These are phyloP conservation scores for Drosophila lowei DNA, from an alignment of 1,140 invertebrate genomes.

Conservation along the genomic window DNA sequence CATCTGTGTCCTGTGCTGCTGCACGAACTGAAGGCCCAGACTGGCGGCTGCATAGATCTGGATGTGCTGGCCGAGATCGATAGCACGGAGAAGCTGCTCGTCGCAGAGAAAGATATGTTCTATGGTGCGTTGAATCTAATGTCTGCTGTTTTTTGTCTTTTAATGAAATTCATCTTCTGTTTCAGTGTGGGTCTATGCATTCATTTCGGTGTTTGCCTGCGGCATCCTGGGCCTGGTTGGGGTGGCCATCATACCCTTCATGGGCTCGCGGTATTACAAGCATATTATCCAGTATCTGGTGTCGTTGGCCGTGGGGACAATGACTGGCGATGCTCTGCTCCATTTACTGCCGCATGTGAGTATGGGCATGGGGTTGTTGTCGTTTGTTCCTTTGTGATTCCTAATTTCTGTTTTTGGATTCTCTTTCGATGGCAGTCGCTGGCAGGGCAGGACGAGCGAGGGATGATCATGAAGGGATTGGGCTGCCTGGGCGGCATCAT, in stretches of 20 bases:
- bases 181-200: constrained; percentile 92
- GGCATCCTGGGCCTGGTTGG: constrained; percentile 93
- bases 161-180: constrained; percentile 22
- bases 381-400: background rate
- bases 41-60: constrained; percentile 84
- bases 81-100: constrained; percentile 21
- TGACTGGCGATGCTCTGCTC: constrained; percentile 95
- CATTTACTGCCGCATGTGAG: constrained; percentile 96
- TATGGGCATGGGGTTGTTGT: constrained; percentile 12
- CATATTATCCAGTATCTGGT: constrained; percentile 95
- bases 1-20: constrained; percentile 87
- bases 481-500: constrained; percentile 92
- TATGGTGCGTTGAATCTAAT: constrained; percentile 55
- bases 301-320: constrained; percentile 94
- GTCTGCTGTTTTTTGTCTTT: too few relatives aligned
- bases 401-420: background rate
- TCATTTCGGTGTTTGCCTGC: constrained; percentile 91
- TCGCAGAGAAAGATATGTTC: constrained; percentile 63
- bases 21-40: constrained; percentile 86
- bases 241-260: constrained; percentile 93
- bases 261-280: constrained; percentile 95
- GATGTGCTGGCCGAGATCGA: constrained; percentile 52
- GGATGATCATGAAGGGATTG: constrained; percentile 92
- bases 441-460: constrained; percentile 74
- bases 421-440: constrained; percentile 49